Conservation (phyloP, 2,888 invertebrate genomes). For the Apodemia duryi region DNA sequence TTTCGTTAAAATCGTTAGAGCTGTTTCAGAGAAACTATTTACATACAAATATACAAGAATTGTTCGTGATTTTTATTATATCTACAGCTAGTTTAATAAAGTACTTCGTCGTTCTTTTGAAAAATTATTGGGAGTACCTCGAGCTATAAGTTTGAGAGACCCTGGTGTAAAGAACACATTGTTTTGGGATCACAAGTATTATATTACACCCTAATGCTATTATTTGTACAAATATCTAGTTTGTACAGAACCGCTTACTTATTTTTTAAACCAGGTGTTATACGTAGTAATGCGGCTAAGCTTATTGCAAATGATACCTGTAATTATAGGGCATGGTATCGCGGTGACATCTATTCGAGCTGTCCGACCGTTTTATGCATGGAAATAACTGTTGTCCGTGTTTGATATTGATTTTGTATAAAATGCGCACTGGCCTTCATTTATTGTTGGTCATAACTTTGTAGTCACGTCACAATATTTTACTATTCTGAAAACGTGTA, state of each 20-base stretch:
- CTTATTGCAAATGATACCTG: conserved; percentile 73
- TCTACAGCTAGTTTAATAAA: too few species aligned
- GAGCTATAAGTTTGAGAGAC: too few species aligned
- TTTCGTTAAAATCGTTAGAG: too few species aligned
- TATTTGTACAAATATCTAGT: background rate
- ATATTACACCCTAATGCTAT: too few species aligned
- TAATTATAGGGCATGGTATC: conserved; percentile 63
- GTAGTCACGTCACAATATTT: conserved; percentile 19
- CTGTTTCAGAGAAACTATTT: too few species aligned
- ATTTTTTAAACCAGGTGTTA: conserved; percentile 13
- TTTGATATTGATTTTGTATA: conserved; percentile 66
- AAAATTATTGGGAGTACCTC: too few species aligned
- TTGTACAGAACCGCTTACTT: background rate
- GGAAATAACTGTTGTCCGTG: conserved; percentile 57
- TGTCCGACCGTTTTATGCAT: conserved; percentile 43
- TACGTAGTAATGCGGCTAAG: conserved; percentile 40
- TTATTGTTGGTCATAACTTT: conserved; percentile 28
- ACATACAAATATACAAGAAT: too few species aligned
- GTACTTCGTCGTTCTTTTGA: too few species aligned
- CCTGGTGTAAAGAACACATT: too few species aligned
- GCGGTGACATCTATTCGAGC: conserved; percentile 57
- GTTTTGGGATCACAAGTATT: too few species aligned
- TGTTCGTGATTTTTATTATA: too few species aligned
- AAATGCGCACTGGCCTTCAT: conserved; percentile 43
- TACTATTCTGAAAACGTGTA: too few species aligned